Evolutionary conservation across 2,113 vertebrate genomes (phyloP).

Genomic region (Podarcis raffonei): DNA sequence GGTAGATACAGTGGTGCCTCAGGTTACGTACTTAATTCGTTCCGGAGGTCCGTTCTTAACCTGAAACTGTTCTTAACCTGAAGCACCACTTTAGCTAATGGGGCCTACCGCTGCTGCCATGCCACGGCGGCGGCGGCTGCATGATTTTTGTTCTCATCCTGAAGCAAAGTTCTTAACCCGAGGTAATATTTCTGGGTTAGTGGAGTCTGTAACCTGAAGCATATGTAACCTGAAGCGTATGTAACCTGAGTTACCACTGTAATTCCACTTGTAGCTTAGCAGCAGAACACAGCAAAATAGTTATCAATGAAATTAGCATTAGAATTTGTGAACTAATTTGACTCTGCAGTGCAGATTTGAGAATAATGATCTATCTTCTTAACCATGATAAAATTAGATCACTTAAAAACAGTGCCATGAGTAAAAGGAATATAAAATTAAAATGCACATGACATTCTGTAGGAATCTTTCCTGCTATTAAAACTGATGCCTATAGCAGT

Average conservation of each 20-base stretch:
- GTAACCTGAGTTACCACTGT: no score
- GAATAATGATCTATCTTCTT: background rate
- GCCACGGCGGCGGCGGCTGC: no score
- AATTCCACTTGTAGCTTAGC: background rate
- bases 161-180: no score
- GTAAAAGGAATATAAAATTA: slow-evolving; percentile 15
- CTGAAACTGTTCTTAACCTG: no score
- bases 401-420: slow-evolving; percentile 26
- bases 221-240: no score
- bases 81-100: no score
- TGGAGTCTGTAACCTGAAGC: no score
- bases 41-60: no score
- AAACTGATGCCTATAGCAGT: background rate
- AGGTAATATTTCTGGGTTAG: no score
- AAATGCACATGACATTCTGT: slow-evolving; percentile 11
- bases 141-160: no score
- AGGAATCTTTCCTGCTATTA: background rate
- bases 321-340: background rate
- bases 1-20: background rate
- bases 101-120: no score
- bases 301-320: background rate
- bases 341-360: background rate
- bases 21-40: no score
- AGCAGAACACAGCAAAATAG: background rate
- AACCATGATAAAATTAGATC: background rate